Base-by-base conservation (phyloP, 2,888 invertebrate species). In the Brachylomia viminalis region DNA sequence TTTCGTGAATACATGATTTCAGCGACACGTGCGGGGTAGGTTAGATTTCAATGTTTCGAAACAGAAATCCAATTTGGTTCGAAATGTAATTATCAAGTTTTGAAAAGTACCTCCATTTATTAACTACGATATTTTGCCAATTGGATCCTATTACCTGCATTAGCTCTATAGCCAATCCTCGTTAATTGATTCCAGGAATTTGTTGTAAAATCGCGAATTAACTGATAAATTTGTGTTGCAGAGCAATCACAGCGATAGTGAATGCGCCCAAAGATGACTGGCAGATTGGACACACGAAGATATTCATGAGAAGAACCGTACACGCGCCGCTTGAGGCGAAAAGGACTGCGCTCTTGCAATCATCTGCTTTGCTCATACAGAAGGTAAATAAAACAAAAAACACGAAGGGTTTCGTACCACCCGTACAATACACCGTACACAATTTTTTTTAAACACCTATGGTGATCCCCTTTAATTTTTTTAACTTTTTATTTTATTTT, bases 231-330 rank as follows among this genome's bases (percentile, higher is more conserved):
- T 73, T 78, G 47, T 65, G 59, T 88, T 89, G 7, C 90, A 96
- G 96, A 82, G 86, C 91, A 7, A 95, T 97, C 86, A 96, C 98
- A 90, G 96, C 97, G 81, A 96, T 97, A 80, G 97, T 98, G 85
- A 97, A 97, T 71, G 97, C 98, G 56, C 97, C 98, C 1, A 96
- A 97, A 72, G 97, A 97, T 75, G 98, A 99, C 93, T 99, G 99
- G 98, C 99, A 99, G 95, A 97, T 98, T 80, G 99, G 99, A 0
- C 98, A 97, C 94, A 98, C 97, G 54, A 99, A 98, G 95, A 98
- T 99, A 62, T 99, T 99, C 92, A 96, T 99, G 91, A 96, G 98
- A 47, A 97, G 97, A 80, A 97, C 98, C 71, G 98, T 98, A 11
- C 98, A 98, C 90, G 98, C 98, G 84, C 98, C 98, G 0, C 95